Conservation (phyloP, 2,888 invertebrate species). For the Lasiommata megera region DNA sequence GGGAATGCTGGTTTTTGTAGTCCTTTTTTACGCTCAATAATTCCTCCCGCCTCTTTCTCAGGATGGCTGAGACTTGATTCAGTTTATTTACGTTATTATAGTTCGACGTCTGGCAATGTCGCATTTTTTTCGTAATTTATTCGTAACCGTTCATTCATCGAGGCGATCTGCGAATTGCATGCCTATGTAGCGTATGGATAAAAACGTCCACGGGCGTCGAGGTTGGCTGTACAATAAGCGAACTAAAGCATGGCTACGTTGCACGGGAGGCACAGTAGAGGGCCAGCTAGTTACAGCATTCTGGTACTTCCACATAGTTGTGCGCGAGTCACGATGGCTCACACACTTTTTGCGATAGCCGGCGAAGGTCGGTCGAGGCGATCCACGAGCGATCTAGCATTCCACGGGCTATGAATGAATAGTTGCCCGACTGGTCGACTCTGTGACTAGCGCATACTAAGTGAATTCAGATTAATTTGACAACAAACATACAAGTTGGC, state of each 20-base stretch:
- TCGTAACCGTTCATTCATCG: conserved; percentile 38
- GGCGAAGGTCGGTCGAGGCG: conserved; percentile 69
- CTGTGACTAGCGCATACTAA: conserved; percentile 60
- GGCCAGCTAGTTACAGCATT: conserved; percentile 34
- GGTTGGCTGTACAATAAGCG: conserved; percentile 30
- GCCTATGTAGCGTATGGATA: conserved; percentile 26
- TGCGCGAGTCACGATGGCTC: conserved; percentile 48
- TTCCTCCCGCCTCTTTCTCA: conserved; percentile 24
- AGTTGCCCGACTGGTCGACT: conserved; percentile 68
- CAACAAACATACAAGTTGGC: conserved; percentile 78
- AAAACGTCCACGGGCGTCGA: conserved; percentile 35
- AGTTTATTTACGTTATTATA: conserved; percentile 26
- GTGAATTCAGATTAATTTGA: conserved; percentile 78
- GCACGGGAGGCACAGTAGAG: conserved; percentile 41
- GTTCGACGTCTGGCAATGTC: conserved; percentile 29
- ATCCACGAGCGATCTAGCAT: conserved; percentile 76
- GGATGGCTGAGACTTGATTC: conserved; percentile 28
- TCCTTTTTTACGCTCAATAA: conserved; percentile 17
- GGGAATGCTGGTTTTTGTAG: conserved; percentile 13
- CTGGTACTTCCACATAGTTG: conserved; percentile 60
- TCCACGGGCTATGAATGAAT: conserved; percentile 79
- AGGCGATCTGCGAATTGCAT: conserved; percentile 31
- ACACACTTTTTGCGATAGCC: conserved; percentile 43
- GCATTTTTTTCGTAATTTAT: conserved; percentile 36
- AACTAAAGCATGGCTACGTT: conserved; percentile 46